Evolutionary conservation across 1,140 invertebrate species (phyloP), one percentile per base, ranked within the genome.

Genomic region (Bombus confusus): DNA sequence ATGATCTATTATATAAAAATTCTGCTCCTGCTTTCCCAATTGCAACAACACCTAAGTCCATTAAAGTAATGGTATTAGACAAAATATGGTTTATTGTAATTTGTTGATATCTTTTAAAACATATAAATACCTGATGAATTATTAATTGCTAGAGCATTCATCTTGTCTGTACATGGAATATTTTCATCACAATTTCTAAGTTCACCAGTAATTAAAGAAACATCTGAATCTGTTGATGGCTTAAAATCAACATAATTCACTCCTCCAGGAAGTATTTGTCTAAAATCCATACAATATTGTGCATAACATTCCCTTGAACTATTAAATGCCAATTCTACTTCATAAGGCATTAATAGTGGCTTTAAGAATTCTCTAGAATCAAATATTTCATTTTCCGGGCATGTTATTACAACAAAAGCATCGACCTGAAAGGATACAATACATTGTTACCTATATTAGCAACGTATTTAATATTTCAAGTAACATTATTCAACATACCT

Each of bases 281-380:
- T 96, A 93, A 98, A 99, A 92, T 98, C 97, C 69, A 97, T 96
- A 31, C 97, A 95, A 93, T 98, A 98, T 47, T 97, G 96, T 87
- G 95, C 94, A 92, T 96, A 95, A 91, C 96, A 95, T 90, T 96
- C 94, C 94, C 97, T 91, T 81, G 95, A 92, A 90, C 95, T 95
- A 88, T 98, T 98, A 68, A 98, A 96, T 8, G 98, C 99, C 57
- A 99, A 95, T 95, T 99, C 99, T 64, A 99, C 95, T 95, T 99
- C 99, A 95, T 97, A 98, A 8, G 98, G 97, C n/a, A 98, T 98
- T 3, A 99, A 96, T 73, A 99, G 96, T 10, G 98, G 98, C 91
- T 97, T 98, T 82, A 98, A 97, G 93, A 98, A 99, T 62, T 99
- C 98, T 91, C 97, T 97, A 69, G 96, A 97, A 92, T 98, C 97